Percentiles rank a stretch among this genome's conserved stretches.
Evolutionary conservation across 2,113 vertebrate species (phyloP).

Genomic region (Pica pica): DNA sequence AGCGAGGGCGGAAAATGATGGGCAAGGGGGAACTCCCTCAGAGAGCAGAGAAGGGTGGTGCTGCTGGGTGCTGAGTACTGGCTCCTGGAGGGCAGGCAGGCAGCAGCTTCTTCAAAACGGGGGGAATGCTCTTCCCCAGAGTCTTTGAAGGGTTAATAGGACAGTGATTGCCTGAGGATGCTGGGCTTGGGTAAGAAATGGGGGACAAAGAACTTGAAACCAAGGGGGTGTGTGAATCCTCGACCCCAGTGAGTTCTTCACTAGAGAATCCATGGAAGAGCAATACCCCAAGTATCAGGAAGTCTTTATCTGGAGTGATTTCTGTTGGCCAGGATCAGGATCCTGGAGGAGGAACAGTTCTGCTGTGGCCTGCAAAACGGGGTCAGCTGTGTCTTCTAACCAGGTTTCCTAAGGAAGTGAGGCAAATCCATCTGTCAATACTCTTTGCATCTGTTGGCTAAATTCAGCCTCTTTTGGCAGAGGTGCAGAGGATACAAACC

Average conservation of each 20-base stretch:
- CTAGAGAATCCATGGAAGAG: not conserved
- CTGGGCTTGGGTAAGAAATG: not conserved
- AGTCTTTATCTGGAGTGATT: not conserved
- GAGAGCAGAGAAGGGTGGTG: not conserved
- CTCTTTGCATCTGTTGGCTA: conserved; percentile 7
- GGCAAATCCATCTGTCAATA: conserved; percentile 54
- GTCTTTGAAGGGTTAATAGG: not conserved
- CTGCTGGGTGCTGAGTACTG: not conserved
- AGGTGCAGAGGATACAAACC: conserved; percentile 17
- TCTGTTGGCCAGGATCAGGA: not conserved
- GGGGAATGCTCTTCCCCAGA: not conserved
- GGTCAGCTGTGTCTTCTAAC: conserved; percentile 40
- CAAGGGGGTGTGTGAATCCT: not conserved
- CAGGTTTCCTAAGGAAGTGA: conserved; percentile 61
- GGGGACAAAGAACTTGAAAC: not conserved
- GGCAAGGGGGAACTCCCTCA: not conserved
- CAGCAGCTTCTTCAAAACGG: not conserved
- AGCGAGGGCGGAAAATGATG: accelerated
- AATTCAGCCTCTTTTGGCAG: conserved; percentile 31
- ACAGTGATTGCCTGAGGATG: not conserved
- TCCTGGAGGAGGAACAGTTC: not conserved
- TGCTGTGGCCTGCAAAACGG: not conserved
- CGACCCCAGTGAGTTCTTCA: not conserved
- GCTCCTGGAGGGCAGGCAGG: not conserved
- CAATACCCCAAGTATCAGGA: not conserved